Evolutionary conservation across 2,888 invertebrate species (phyloP), one percentile per base, ranked within the genome.

Genomic region (Caenorhabditis japonica): DNA sequence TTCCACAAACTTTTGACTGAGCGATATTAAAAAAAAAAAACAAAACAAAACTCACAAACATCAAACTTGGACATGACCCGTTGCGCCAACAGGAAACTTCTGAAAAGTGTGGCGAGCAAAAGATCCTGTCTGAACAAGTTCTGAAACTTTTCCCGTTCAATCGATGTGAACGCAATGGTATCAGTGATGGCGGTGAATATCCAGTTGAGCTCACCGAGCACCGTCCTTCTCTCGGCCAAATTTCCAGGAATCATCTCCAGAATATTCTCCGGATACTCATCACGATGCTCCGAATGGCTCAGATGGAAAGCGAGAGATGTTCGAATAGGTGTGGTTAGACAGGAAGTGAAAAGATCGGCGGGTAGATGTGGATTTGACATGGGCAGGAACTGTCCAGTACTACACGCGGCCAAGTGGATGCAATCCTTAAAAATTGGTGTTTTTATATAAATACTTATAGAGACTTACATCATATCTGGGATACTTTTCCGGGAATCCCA

Each of bases 161-260:
- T 90, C 41, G 93, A 94, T 88, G 96, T 96, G 97, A 97, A 99
- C 0, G 99, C 99, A 87, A 99, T 97, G 10, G 99, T 99, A 89
- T 99, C 99, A 0, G 99, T 99, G 83, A 99, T 96, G 44, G 99
- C 97, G 2, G 99, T 99, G 90, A 99, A 99, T 88, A 99, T 97
- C 99, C 99, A 99, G 91, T 99, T 99, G 71, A 99, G 90, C 90
- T 99, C 97, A 49, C 99, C 99, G 80, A 97, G 91, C 94, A 97
- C 95, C 27, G 99, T 97, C 84, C 95, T 91, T 19, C 80, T 34
- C 60, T 86, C 86, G 0, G 93, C 93, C 81, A 96, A 91, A 88
- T 93, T 93, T 1, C 99, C 99, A 7, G 97, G 97, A 84, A 99
- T 94, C 89, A 94, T 94, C 79, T 87, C 83, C 25, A 87, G 75